phyloP scores from a whole-genome alignment of 2,888 invertebrate genomes.

The Sepiola atlantica region DNA sequence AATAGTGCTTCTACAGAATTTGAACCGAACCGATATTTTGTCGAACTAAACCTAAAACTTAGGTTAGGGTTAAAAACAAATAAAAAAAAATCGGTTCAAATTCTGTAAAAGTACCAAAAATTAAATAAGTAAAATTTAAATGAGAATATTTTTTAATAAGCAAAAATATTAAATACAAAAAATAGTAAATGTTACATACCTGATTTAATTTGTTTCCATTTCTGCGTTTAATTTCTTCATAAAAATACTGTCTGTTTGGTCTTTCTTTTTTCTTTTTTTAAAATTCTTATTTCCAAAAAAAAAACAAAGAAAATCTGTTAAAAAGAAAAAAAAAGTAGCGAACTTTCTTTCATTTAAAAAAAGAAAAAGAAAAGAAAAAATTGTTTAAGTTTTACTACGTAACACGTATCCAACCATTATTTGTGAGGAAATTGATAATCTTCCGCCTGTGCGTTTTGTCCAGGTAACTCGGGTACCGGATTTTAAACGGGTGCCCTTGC shows the following conservation, averaged over 20 bases:
- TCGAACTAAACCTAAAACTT: too few relatives aligned
- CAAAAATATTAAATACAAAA: neutral
- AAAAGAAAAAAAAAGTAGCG: neutral
- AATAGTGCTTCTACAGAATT: too few relatives aligned
- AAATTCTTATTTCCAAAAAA: neutral
- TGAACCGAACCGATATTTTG: too few relatives aligned
- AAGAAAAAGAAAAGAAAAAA: neutral
- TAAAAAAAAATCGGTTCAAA: too few relatives aligned
- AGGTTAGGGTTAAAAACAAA: too few relatives aligned
- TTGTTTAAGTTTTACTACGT: constrained; percentile 53
- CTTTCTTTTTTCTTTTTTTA: neutral
- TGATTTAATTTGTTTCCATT: neutral
- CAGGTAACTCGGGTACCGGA: constrained; percentile 76
- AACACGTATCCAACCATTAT: constrained; percentile 78
- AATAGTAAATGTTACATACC: neutral
- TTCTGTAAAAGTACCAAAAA: too few relatives aligned
- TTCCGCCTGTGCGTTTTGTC: constrained; percentile 78
- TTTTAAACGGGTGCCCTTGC: constrained; percentile 73
- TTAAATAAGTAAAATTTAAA: neutral
- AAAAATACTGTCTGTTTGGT: neutral
- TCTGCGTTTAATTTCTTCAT: neutral
- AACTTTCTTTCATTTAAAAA: neutral
- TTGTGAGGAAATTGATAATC: constrained; percentile 78
- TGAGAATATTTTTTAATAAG: neutral
- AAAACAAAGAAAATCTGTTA: neutral